Base-by-base conservation (phyloP, 1,140 invertebrate species). In the Drosophila funebris region DNA sequence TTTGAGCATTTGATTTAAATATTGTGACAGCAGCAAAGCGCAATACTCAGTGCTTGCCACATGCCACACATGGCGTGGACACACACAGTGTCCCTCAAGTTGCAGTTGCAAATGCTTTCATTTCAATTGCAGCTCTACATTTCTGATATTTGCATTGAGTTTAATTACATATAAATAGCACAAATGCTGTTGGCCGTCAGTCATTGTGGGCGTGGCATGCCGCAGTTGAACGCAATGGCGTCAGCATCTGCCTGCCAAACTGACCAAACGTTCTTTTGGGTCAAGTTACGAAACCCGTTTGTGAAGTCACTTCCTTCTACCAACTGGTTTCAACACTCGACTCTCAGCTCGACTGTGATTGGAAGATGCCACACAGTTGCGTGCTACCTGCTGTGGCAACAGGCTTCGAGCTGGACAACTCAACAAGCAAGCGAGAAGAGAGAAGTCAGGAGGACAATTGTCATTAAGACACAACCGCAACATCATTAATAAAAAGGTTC, bases 221-320 rank as follows among this genome's bases (percentile, higher is more conserved):
- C 39, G 31, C 43, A 52, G 75, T 63, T 62, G 54, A 46, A 50
- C 44, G 78, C 83, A 71, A 87, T 87, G 78, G 82, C 78, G 83
- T 37, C 68, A 63, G 50, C 73, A 76, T 64, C 70, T 44, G 43
- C 57, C 14, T 46, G 13, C 22, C 4, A 22, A 20, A 36, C 31
- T 76, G 78, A 83, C 73, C 73, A 73, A 58, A 67, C 62, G 37
- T 61, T 50, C 75, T 60, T 52, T 11, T 69, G 73, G 82, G 76
- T 84, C 80, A 84, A 75, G 68, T 81, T 68, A 39, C 72, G 50
- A 85, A 84, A 84, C 80, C 73, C 68, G 78, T 81, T 81, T 77
- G n/a, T 39, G 14, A 39, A 33, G 60, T n/a, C 8, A 20, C 37
- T 67, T 44, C 52, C 24, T 14, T 13, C 31, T 2, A 31, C 31